Conservation (phyloP, 1,140 invertebrate genomes). For the Holotrichia oblita region DNA sequence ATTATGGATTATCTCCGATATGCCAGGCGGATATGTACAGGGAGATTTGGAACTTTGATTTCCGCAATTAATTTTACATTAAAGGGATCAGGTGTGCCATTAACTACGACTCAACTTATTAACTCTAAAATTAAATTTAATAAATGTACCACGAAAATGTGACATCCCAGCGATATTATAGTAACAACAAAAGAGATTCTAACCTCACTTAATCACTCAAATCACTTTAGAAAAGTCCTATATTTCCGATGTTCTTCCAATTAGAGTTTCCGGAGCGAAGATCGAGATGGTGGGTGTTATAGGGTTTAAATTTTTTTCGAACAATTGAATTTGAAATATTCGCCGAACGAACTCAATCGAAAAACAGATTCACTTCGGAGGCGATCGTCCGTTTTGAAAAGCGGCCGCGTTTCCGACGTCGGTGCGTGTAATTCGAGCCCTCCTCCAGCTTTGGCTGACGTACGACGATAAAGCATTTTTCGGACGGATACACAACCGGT, state of each 20-base stretch:
- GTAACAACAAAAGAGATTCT: background rate
- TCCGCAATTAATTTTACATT: too few species aligned
- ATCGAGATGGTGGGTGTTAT: background rate
- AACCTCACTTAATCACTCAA: background rate
- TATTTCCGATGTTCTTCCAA: background rate
- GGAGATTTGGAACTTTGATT: too few species aligned
- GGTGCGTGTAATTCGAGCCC: background rate
- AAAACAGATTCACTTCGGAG: background rate
- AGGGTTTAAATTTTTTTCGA: background rate
- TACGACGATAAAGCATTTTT: background rate
- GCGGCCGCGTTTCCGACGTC: background rate
- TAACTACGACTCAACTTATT: too few species aligned
- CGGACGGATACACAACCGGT: background rate
- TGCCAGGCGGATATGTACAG: background rate
- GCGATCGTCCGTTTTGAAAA: background rate
- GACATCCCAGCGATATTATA: too few species aligned
- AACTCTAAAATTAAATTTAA: too few species aligned
- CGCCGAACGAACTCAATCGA: background rate
- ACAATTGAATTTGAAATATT: slow-evolving; percentile 9
- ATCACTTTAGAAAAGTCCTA: background rate
- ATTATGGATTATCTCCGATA: slow-evolving; percentile 3
- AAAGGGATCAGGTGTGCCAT: too few species aligned
- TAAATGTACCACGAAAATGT: too few species aligned
- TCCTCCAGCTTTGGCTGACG: background rate
- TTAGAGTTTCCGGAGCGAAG: too few species aligned